Base-by-base conservation (phyloP, 2,113 vertebrate species). In the Oncorhynchus keta region DNA sequence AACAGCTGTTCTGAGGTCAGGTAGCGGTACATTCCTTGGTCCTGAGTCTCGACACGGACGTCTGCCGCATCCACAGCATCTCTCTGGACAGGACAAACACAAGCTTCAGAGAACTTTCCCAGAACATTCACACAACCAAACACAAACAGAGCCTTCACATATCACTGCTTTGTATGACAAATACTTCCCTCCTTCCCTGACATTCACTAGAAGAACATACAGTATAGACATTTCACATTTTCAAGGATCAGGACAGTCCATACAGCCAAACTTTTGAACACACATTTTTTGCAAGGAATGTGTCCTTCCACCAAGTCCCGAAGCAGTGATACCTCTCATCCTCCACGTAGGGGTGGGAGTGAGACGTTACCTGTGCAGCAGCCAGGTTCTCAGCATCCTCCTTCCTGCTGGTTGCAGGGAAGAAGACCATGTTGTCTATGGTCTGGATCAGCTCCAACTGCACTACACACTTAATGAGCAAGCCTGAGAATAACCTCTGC, bases 361-460 rank as follows among this genome's bases (percentile, higher is more conserved):
- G 30, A 39, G 18, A 3, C 12, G 57, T 55, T 84, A 97, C 98
- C 93, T 98, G 98, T 66, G 98, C 98, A 24, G 97, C 97, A 13
- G 98, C 98, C 57, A 99, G 92, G 87, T 99, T 99, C 91, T 99
- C 97, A 0, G 98, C 98, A 32, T 99, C 98, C 79, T 99, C 98
- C 74, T 99, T 99, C 89, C 95, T 97, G 90, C 98, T 99, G 69
- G 97, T 98, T 80, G 98, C 97, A 2, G 98, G 97, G 88, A 99
- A 99, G 90, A 99, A 99, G 72, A 99, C 96, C 4, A 99, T 99
- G 85, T 97, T 98, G 92, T 99, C 98, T 28, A 99, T 99, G 5
- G 97, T 99, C 93, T 99, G 98, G 92, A 99, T 99, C 83, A 99
- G 95, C 91, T 99, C 98, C 89, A 99, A 93, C 86, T 99, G 98